Evolutionary conservation across 2,888 invertebrate genomes (phyloP).

Genomic region (Holacanthella duospinosa): DNA sequence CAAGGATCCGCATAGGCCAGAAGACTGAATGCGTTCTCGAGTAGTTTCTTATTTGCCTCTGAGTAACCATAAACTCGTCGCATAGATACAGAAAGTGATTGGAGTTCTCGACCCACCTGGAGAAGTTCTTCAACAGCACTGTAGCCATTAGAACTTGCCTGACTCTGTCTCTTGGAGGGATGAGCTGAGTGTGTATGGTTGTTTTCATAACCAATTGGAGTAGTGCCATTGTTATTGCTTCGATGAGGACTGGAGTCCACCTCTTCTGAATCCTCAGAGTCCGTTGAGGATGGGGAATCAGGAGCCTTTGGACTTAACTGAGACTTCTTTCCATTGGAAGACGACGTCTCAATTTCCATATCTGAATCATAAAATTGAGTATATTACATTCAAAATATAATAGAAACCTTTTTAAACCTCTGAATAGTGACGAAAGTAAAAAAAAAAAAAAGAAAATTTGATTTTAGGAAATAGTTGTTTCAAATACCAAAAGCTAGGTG

Average conservation of each 20-base stretch:
- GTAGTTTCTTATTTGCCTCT: constrained; percentile 76
- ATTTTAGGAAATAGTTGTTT: no score
- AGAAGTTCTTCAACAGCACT: constrained; percentile 82
- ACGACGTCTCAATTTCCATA: constrained; percentile 29
- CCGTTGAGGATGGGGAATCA: background rate
- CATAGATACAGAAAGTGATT: constrained; percentile 77
- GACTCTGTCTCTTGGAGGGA: background rate
- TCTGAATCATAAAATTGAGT: constrained; percentile 16
- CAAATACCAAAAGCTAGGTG: no score
- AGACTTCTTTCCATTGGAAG: constrained; percentile 24
- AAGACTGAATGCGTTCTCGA: constrained; percentile 85
- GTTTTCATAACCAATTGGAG: background rate
- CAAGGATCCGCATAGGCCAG: constrained; percentile 94
- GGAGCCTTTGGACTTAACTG: background rate
- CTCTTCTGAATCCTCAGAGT: background rate
- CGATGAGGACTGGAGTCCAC: background rate
- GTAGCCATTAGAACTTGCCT: constrained; percentile 13
- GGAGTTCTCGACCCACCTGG: constrained; percentile 85
- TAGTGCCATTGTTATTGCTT: background rate
- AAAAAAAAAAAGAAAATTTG: no score
- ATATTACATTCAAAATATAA: no score
- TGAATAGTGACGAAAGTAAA: no score
- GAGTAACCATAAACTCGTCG: constrained; percentile 70
- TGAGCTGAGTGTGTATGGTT: background rate
- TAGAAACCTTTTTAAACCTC: no score